Base-by-base conservation (phyloP, 2,113 vertebrate species). In the Urocitellus parryii region DNA sequence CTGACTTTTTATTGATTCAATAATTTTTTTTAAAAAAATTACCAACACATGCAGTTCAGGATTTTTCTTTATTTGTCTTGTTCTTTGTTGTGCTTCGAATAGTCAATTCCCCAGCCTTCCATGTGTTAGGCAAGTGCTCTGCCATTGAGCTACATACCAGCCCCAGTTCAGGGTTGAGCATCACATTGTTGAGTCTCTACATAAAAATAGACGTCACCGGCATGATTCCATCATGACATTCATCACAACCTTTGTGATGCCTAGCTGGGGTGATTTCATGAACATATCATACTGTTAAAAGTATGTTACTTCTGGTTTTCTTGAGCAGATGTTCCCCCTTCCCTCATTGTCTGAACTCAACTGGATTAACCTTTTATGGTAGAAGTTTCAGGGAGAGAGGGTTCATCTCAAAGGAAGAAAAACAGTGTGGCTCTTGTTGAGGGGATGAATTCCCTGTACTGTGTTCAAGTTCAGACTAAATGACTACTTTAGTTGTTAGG, bases 381-480 rank as follows among this genome's bases (percentile, higher is more conserved):
- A 86, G 51, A 89, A 25, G 0, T 78, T 84, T 90, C 61, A n/a
- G 13, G 39, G 4, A 85, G 16, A 95, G 56, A 63, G 2, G 80
- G 20, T 85, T 42, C 16, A 51, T 88, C 42, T 93, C 37, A 85
- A 68, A 68, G 70, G 90, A 83, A 77, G 34, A 58, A 94, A 92
- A 84, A 68, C 13, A 20, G 25, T 76, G n/a, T 67, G 34, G 14
- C 34, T 84, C 25, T 86, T 91, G 14, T 80, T 51, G n/a, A 27
- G 27, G 48, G 25, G 72, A 85, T 79, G 34, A 87, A 45, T 68
- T 96, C 5, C n/a, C 27, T 39, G 4, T 82, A 51, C 22, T 29
- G 11, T 70, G 32, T 96, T 88, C n/a, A 94, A 94, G 22, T 92
- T 94, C n/a, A 94, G 76, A 92, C n/a, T 79, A 56, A 94, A 68